Conservation (phyloP, 2,888 invertebrate species). For the Caenorhabditis panamensis region DNA sequence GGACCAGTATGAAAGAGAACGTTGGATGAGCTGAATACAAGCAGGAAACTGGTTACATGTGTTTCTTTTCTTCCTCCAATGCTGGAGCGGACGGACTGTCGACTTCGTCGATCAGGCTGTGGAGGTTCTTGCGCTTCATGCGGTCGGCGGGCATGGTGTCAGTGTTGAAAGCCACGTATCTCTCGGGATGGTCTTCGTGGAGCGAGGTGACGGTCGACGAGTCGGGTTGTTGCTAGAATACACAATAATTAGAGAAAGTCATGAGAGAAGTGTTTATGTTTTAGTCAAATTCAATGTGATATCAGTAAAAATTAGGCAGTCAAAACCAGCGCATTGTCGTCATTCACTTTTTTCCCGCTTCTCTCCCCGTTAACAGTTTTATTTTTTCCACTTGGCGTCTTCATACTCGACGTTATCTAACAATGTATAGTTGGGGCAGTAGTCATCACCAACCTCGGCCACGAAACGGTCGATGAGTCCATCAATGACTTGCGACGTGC, state of each 20-base stretch:
- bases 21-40: conserved; percentile 8
- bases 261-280: background rate
- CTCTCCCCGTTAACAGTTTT: background rate
- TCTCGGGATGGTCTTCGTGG: conserved; percentile 35
- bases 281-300: background rate
- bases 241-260: background rate
- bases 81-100: conserved; percentile 54
- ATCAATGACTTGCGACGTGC: conserved; percentile 46
- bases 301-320: background rate
- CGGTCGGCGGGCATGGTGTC: conserved; percentile 56
- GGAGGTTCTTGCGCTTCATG: conserved; percentile 20
- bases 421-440: conserved; percentile 36
- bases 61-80: conserved; percentile 43
- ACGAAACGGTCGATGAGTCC: conserved; percentile 52
- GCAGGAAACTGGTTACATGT: conserved; percentile 14
- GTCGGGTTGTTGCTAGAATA: conserved; percentile 39
- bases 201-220: conserved; percentile 49
- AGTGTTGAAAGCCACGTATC: conserved; percentile 50
- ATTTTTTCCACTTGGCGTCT: conserved; percentile 21
- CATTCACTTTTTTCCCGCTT: background rate
- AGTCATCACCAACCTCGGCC: conserved; percentile 54
- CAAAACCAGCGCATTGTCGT: background rate
- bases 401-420: conserved; percentile 48
- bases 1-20: conserved; percentile 48
- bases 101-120: conserved; percentile 54